A percentile compares a stretch with the other conserved stretches of the same genome.
phyloP scores from a whole-genome alignment of 53 echinoderm and acorn worm species.

The Holothuria scabra region DNA sequence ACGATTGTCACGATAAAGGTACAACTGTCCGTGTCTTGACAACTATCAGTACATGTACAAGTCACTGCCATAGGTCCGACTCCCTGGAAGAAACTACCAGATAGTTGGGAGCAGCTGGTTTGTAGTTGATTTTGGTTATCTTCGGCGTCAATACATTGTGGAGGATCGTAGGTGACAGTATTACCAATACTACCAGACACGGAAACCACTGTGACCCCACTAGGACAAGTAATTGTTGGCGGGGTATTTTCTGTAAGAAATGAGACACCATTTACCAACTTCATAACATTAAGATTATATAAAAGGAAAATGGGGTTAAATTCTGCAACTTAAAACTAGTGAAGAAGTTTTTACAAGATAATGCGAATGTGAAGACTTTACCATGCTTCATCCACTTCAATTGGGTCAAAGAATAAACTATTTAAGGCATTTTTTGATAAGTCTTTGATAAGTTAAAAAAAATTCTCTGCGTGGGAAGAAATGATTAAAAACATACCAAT shows the following conservation, averaged over 20 bases:
- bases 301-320: no score
- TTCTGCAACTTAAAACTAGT: no score
- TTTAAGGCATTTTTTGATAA: no score
- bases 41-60: constrained; percentile 21
- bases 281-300: no score
- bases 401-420: no score
- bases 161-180: background rate
- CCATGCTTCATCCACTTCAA: no score
- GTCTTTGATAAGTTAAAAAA: no score
- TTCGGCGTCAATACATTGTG: background rate
- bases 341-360: no score
- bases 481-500: background rate
- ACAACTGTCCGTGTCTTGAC: background rate
- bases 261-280: background rate
- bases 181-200: background rate
- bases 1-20: background rate
- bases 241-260: background rate
- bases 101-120: background rate
- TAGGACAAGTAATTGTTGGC: background rate
- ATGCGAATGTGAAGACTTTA: no score
- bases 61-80: background rate
- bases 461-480: no score
- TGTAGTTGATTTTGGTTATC: background rate
- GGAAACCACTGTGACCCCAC: background rate
- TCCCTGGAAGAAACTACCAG: constrained; percentile 1